A percentile compares a stretch with the other conserved stretches of the same genome.
Evolutionary conservation across 1,140 invertebrate species (phyloP).

Genomic region (Onthophagus taurus): DNA sequence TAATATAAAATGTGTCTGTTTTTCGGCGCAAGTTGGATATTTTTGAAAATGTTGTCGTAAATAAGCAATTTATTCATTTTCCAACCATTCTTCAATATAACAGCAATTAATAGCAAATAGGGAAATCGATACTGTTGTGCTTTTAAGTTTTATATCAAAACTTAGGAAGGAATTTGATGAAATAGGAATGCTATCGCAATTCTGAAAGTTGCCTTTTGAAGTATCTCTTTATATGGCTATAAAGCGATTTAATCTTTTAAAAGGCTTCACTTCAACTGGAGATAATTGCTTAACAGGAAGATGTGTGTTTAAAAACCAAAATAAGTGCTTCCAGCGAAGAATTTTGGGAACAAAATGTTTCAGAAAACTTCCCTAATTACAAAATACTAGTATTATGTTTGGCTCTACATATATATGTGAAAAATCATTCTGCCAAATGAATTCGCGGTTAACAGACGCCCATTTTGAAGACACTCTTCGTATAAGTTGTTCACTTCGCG

Average conservation of each 20-base stretch:
- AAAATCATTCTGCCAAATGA: slow-evolving; percentile 13
- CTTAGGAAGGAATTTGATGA: no score
- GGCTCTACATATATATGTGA: slow-evolving; percentile 7
- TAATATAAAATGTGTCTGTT: slow-evolving; percentile 15
- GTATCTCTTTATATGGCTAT: slow-evolving; percentile 17
- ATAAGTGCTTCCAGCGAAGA: slow-evolving; percentile 12
- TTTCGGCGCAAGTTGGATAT: slow-evolving; percentile 13
- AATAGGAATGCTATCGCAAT: slow-evolving; percentile 13
- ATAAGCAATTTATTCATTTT: slow-evolving; percentile 12
- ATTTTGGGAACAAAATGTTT: slow-evolving; percentile 9
- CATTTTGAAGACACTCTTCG: slow-evolving; percentile 15
- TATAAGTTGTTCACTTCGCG: slow-evolving; percentile 12
- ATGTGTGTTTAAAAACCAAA: slow-evolving; percentile 11
- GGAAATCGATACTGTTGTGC: no score
- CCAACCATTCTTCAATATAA: slow-evolving; percentile 8
- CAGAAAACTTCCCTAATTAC: slow-evolving; percentile 11
- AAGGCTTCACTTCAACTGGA: slow-evolving; percentile 18
- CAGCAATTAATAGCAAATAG: slow-evolving; percentile 5
- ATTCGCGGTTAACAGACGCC: no score
- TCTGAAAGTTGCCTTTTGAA: slow-evolving; percentile 15
- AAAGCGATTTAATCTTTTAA: slow-evolving; percentile 13
- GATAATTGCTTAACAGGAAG: slow-evolving; percentile 14
- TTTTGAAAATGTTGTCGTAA: slow-evolving; percentile 14
- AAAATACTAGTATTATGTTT: slow-evolving; percentile 14
- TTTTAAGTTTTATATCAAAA: no score